Evolutionary conservation across 2,888 invertebrate genomes (phyloP), one percentile per base, ranked within the genome.

Genomic region (Plebejus argus): DNA sequence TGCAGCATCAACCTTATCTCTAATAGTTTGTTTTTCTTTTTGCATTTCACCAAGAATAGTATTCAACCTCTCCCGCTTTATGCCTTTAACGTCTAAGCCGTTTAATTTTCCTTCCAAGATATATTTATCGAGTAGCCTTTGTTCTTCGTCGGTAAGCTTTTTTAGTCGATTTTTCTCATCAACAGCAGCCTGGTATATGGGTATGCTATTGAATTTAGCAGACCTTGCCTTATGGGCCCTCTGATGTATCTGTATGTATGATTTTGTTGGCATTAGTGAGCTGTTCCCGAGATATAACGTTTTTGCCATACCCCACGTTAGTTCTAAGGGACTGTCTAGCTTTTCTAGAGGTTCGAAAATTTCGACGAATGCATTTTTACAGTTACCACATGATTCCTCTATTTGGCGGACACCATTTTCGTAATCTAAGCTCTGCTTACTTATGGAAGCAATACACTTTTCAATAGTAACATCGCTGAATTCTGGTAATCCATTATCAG

Each of bases 231-330:
- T 95, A 82, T 96, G 95, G 0, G 98, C 97, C 82, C 98, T 94
- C 80, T 97, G 96, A 84, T 98, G 97, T 81, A 98, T 96, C 84
- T 96, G 95, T 83, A 97, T 90, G 84, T 97, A 98, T 74, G 95
- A 96, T 83, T 96, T 96, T 5, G 96, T 96, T 0, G 98, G 97
- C 96, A 98, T 97, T 15, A 97, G 86, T 0, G 96, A 96, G 84
- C 96, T 96, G 85, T 97, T 97, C 6, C 97, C 97, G 76, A 97
- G 91, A 86, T 97, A 98, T 15, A 99, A 89, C 4, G 97, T 96
- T 89, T 98, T 98, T 0, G 98, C 96, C 83, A 98, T 95, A 12
- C 98, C 97, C 98, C 98, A 98, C 4, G 97, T 97, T 76, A 96
- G 95, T 85, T 98, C 97, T 75, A 99, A 89, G 12, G 97, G 96